Evolutionary conservation across 2,888 invertebrate species (phyloP).

Genomic region (Phrixothrix hirtus): DNA sequence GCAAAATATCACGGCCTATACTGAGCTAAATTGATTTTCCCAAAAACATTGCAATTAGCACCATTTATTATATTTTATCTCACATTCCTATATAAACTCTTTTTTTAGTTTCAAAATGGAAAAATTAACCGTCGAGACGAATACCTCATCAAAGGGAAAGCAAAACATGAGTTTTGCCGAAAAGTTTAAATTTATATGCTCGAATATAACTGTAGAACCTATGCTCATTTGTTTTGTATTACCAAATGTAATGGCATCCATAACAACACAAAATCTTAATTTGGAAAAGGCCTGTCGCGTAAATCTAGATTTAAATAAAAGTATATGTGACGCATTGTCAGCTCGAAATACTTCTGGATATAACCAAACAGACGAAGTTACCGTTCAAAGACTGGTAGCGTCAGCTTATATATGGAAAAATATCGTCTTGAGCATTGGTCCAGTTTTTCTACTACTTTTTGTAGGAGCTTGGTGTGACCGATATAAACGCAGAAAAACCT

Average conservation of each 20-base stretch:
- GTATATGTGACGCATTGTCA: constrained; percentile 73
- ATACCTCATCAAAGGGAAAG: neutral
- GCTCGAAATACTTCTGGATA: constrained; percentile 68
- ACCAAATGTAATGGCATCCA: constrained; percentile 61
- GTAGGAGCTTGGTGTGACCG: constrained; percentile 67
- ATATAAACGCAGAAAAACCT: constrained; percentile 61
- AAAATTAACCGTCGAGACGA: neutral
- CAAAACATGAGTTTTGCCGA: neutral
- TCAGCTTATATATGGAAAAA: constrained; percentile 62
- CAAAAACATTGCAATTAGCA: neutral
- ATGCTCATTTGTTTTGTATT: constrained; percentile 69
- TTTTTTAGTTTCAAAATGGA: neutral
- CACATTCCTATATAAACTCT: neutral
- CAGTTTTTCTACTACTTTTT: constrained; percentile 61
- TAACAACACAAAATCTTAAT: constrained; percentile 80
- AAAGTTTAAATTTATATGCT: constrained; percentile 4
- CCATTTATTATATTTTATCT: no score
- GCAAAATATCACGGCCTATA: no score
- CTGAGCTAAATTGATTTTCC: neutral
- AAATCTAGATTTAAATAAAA: constrained; percentile 69
- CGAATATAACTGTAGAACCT: constrained; percentile 49
- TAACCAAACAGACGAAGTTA: constrained; percentile 61
- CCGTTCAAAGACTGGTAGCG: constrained; percentile 42
- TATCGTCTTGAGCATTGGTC: constrained; percentile 60
- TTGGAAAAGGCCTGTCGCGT: constrained; percentile 83